phyloP scores from a whole-genome alignment of 2,888 invertebrate genomes.

The Sphaerophoria taeniata region DNA sequence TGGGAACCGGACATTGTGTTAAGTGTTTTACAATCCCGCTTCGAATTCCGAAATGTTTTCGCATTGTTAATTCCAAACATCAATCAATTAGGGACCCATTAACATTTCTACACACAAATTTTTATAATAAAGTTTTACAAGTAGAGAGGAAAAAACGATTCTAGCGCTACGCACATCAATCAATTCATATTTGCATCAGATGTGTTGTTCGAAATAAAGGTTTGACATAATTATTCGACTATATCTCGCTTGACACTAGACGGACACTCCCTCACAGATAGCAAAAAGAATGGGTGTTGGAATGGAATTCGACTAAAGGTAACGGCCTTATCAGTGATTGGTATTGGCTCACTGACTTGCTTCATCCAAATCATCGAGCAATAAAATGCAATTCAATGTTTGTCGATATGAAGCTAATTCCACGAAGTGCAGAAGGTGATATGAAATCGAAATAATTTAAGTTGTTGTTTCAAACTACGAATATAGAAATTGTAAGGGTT shows the following conservation, averaged over 20 bases:
- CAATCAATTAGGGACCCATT: conserved; percentile 36
- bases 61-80: conserved; percentile 27
- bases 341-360: conserved; percentile 60
- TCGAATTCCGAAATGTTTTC: conserved; percentile 4
- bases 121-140: conserved; percentile 22
- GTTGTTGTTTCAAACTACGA: too few species aligned
- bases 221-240: not conserved
- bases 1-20: not conserved
- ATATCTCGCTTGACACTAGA: conserved; percentile 41
- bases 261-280: conserved; percentile 50
- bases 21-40: conserved; percentile 18
- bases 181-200: conserved; percentile 28
- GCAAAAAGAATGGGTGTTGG: too few species aligned
- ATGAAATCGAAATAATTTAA: conserved; percentile 5
- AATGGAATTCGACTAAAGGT: conserved; percentile 9
- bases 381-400: conserved; percentile 58
- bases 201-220: conserved; percentile 1
- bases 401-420: conserved; percentile 30
- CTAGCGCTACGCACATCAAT: conserved; percentile 14
- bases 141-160: not conserved
- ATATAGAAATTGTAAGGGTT: too few species aligned
- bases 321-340: conserved; percentile 64
- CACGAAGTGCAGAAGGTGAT: not conserved
- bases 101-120: conserved; percentile 22
- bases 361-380: conserved; percentile 41